Conservation (phyloP, 1,140 invertebrate species). For the Microplitis demolitor region DNA sequence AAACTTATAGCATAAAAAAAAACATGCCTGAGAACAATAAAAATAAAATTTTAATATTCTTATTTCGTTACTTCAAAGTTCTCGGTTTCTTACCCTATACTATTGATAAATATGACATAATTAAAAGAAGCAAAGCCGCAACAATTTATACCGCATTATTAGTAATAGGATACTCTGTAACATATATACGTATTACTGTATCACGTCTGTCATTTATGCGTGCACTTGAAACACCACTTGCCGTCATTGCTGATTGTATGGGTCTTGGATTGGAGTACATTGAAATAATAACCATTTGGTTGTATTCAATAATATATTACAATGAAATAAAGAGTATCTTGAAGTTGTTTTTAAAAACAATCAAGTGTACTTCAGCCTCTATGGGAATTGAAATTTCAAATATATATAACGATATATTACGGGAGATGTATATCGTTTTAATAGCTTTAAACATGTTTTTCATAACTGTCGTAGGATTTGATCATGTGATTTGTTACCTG, state of each 20-base stretch:
- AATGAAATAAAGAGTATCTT: not conserved
- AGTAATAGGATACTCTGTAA: not conserved
- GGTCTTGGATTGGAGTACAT: not conserved
- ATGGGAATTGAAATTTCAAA: not conserved
- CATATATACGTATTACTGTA: not conserved
- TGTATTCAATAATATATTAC: not conserved
- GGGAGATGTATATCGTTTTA: not conserved
- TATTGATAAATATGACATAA: too few species aligned
- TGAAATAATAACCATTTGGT: not conserved
- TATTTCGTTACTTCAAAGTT: not conserved
- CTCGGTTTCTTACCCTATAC: too few species aligned
- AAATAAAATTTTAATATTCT: not conserved
- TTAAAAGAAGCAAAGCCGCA: not conserved
- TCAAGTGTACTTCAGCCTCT: not conserved
- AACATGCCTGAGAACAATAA: too few species aligned
- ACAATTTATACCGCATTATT: not conserved
- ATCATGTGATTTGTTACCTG: not conserved
- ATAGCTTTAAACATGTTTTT: constrained; percentile 2
- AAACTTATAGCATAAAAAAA: too few species aligned
- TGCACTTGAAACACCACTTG: not conserved
- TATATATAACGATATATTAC: not conserved
- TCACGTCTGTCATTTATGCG: not conserved
- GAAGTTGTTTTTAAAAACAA: not conserved
- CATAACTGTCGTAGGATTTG: not conserved
- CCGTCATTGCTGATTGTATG: not conserved